Conservation (phyloP, 1,140 invertebrate genomes). For the Panagrolaimus sp. region DNA sequence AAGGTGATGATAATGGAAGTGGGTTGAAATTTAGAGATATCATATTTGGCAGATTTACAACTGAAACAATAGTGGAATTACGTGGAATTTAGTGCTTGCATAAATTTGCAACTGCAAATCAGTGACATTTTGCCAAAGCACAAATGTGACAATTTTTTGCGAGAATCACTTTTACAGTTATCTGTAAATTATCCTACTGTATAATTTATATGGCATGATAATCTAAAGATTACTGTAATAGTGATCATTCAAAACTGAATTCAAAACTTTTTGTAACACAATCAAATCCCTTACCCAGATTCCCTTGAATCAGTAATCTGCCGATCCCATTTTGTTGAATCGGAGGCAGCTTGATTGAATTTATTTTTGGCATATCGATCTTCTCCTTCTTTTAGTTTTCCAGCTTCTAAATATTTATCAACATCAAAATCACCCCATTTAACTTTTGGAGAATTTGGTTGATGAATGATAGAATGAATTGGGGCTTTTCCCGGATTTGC, state of each 20-base stretch:
- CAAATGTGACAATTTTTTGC: too few species aligned
- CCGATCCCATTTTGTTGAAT: conserved; percentile 78
- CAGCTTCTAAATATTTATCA: conserved; percentile 45
- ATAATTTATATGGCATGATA: too few species aligned
- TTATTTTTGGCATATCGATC: conserved; percentile 68
- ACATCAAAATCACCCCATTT: conserved; percentile 48
- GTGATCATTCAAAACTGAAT: too few species aligned
- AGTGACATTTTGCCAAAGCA: too few species aligned
- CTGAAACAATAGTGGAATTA: conserved; percentile 32
- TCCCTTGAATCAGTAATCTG: conserved; percentile 87
- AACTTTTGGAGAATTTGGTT: conserved; percentile 21
- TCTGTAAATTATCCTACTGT: too few species aligned
- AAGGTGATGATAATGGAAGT: conserved; percentile 91
- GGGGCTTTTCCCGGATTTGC: not conserved
- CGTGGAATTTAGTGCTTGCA: conserved; percentile 64
- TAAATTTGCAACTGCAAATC: conserved; percentile 20
- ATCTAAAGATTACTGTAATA: too few species aligned
- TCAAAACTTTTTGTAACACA: too few species aligned
- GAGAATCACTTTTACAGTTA: too few species aligned
- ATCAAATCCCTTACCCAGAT: conserved; percentile 79
- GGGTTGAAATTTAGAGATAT: conserved; percentile 59
- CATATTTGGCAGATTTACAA: conserved; percentile 34
- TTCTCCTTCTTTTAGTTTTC: conserved; percentile 44
- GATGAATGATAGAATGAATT: conserved; percentile 30
- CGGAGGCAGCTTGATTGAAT: conserved; percentile 93